Conservation (phyloP, 2,797 vertebrate genomes). For the Xiphorhynchus erythropygius region DNA sequence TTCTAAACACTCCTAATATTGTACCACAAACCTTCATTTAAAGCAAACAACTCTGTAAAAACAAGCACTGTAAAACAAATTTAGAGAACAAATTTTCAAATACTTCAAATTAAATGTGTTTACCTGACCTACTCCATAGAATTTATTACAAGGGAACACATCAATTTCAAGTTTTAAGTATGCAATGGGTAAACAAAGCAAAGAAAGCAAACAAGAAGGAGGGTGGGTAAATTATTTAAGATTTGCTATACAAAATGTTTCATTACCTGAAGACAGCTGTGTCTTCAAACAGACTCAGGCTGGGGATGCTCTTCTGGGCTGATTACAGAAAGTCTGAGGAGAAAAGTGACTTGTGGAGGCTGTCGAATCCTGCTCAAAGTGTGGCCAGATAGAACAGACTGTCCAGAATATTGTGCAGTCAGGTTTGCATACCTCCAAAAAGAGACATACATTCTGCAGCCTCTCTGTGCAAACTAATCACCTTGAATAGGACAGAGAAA, state of each 20-base stretch:
- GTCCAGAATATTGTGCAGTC: neutral
- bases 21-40: neutral
- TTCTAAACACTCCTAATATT: neutral
- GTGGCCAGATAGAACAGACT: neutral
- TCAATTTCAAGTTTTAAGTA: neutral
- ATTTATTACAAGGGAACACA: neutral
- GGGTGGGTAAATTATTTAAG: neutral
- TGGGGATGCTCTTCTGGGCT: accelerated
- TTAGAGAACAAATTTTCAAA: neutral
- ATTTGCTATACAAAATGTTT: neutral
- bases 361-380: neutral
- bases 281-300: neutral
- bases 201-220: neutral
- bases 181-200: neutral
- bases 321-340: neutral
- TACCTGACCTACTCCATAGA: neutral
- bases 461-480: neutral
- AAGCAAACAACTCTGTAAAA: neutral
- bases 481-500: neutral
- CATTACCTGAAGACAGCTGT: neutral
- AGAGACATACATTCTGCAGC: neutral
- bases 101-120: neutral
- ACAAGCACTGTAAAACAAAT: neutral
- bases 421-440: neutral
- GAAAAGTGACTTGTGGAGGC: neutral